These are phyloP conservation scores for Acrossocheilus fasciatus DNA, from an alignment of 2,797 vertebrate species.

Conservation along the genomic window DNA sequence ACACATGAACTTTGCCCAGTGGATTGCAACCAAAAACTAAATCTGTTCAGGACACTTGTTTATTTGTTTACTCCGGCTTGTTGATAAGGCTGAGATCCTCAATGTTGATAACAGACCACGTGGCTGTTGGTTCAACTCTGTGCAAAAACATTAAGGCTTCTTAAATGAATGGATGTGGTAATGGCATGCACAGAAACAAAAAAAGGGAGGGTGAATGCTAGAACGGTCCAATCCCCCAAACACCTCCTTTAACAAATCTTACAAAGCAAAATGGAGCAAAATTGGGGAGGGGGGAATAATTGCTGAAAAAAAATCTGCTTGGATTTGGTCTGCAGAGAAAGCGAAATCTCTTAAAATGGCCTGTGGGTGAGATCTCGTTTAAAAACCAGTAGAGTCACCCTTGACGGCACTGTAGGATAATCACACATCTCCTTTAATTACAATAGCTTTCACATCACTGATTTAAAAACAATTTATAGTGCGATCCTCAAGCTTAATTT, in stretches of 20 bases:
- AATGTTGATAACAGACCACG: constrained; percentile 70
- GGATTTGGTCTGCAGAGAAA: constrained; percentile 78
- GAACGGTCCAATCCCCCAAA: constrained; percentile 60
- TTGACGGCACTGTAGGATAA: constrained; percentile 72
- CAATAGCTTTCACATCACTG: constrained; percentile 64
- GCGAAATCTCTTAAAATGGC: constrained; percentile 75
- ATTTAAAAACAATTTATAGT: not conserved
- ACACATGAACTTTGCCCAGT: constrained; percentile 53
- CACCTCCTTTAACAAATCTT: constrained; percentile 71
- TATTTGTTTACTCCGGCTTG: constrained; percentile 72
- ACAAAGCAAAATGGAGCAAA: constrained; percentile 72
- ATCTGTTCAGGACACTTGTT: constrained; percentile 40
- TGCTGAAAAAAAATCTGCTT: constrained; percentile 60
- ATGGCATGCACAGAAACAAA: constrained; percentile 73
- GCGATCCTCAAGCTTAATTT: constrained; percentile 13
- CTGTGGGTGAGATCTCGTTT: constrained; percentile 75
- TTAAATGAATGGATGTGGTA: constrained; percentile 76
- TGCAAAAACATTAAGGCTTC: constrained; percentile 69
- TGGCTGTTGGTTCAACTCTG: constrained; percentile 61
- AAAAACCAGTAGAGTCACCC: constrained; percentile 70
- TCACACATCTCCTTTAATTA: constrained; percentile 79
- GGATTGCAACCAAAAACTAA: constrained; percentile 48
- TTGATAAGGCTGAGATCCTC: constrained; percentile 76
- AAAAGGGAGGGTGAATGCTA: constrained; percentile 53
- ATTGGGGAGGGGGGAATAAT: constrained; percentile 49